Evolutionary conservation across 2,888 invertebrate genomes (phyloP).

Genomic region (Lysandra bellargus): DNA sequence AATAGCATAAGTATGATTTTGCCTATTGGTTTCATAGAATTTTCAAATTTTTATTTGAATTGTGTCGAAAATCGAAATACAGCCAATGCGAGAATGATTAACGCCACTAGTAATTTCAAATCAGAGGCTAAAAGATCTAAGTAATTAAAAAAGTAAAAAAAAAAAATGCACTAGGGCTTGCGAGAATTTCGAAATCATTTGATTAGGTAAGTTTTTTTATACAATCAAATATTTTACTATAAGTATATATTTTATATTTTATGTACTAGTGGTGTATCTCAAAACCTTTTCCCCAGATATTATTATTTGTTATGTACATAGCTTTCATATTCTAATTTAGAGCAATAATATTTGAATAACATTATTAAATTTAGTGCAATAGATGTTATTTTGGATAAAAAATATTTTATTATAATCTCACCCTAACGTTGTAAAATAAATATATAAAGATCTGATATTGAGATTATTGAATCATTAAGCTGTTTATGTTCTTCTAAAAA

Average conservation of each 20-base stretch:
- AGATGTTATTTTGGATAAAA: conserved; percentile 68
- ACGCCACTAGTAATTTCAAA: conserved; percentile 23
- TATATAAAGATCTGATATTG: conserved; percentile 75
- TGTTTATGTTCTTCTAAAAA: conserved; percentile 25
- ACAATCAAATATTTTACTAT: conserved; percentile 6
- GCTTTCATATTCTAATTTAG: conserved; percentile 57
- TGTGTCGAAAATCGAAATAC: conserved; percentile 6
- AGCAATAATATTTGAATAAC: conserved; percentile 65
- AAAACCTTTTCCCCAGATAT: conserved; percentile 43
- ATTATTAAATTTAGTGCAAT: conserved; percentile 69
- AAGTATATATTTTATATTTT: conserved; percentile 14
- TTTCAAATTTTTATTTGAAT: not conserved
- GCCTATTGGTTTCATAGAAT: not conserved
- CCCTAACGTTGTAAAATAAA: conserved; percentile 46
- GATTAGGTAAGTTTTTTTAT: not conserved
- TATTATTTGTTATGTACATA: conserved; percentile 53
- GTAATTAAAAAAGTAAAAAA: not conserved
- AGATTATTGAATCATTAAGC: conserved; percentile 58
- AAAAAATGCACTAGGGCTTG: not conserved
- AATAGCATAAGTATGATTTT: not conserved
- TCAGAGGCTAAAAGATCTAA: conserved; percentile 27
- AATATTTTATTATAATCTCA: conserved; percentile 63
- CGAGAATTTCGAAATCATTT: not conserved
- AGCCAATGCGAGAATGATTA: not conserved
- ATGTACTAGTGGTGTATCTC: conserved; percentile 33